phyloP scores from a whole-genome alignment of 1,140 invertebrate species.

The Lamellibrachia luymesi region DNA sequence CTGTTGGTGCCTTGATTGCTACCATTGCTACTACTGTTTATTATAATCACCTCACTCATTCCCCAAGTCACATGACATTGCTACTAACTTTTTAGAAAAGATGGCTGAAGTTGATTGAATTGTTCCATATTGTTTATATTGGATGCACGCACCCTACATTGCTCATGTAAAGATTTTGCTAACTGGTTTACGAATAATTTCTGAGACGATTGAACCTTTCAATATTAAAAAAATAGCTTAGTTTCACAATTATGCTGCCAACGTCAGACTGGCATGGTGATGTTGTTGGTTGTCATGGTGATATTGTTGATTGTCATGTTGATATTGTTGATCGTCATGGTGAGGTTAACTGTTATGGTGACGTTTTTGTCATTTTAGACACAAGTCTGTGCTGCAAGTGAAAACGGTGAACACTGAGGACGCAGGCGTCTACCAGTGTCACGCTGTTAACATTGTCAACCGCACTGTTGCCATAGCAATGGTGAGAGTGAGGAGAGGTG shows the following conservation, averaged over 20 bases:
- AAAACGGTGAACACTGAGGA: neutral
- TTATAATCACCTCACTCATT: neutral
- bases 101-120: neutral
- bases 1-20: neutral
- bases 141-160: neutral
- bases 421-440: neutral
- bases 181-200: too few relatives aligned
- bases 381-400: neutral
- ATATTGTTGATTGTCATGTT: too few relatives aligned
- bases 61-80: neutral
- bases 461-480: neutral
- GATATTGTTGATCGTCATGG: too few relatives aligned
- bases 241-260: too few relatives aligned
- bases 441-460: neutral
- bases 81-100: neutral
- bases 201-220: too few relatives aligned
- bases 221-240: too few relatives aligned
- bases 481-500: neutral
- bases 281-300: too few relatives aligned
- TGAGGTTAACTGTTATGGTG: too few relatives aligned
- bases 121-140: neutral
- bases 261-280: too few relatives aligned
- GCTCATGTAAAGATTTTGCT: neutral
- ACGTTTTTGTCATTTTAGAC: neutral
- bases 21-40: neutral